phyloP scores from a whole-genome alignment of 2,113 vertebrate genomes.

The Nyctereutes procyonoides region DNA sequence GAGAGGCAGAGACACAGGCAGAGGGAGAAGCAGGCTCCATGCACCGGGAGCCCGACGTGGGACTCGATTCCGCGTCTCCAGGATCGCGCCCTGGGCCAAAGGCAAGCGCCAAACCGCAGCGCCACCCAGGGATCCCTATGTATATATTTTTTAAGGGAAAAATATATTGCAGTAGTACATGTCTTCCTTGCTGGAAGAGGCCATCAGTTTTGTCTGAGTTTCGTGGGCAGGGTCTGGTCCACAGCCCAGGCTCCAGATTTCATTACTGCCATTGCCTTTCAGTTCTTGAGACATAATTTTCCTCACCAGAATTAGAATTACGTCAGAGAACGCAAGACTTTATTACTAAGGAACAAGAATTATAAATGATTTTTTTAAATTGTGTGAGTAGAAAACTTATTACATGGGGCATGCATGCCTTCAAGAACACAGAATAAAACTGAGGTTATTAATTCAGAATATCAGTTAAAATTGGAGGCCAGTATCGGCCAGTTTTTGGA shows the following conservation, averaged over 20 bases:
- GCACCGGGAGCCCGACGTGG: too few relatives aligned
- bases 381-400: conserved; percentile 17
- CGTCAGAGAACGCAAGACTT: conserved; percentile 33
- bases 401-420: not conserved
- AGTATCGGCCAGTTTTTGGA: not conserved
- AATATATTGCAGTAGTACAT: not conserved
- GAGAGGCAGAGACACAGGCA: too few relatives aligned
- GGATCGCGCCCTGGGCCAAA: too few relatives aligned
- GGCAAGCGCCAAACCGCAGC: too few relatives aligned
- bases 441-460: not conserved
- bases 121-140: too few relatives aligned
- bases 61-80: too few relatives aligned
- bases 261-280: not conserved
- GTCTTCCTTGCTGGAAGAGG: not conserved
- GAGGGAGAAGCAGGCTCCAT: too few relatives aligned
- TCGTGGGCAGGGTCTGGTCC: not conserved
- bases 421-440: not conserved
- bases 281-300: not conserved
- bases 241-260: not conserved
- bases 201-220: not conserved
- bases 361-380: conserved; percentile 57
- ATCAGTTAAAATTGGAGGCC: not conserved
- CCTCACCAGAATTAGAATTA: conserved; percentile 16
- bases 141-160: not conserved
- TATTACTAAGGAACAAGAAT: conserved; percentile 21